phyloP scores from a whole-genome alignment of 2,113 vertebrate species.

The Ammodytes marinus region DNA sequence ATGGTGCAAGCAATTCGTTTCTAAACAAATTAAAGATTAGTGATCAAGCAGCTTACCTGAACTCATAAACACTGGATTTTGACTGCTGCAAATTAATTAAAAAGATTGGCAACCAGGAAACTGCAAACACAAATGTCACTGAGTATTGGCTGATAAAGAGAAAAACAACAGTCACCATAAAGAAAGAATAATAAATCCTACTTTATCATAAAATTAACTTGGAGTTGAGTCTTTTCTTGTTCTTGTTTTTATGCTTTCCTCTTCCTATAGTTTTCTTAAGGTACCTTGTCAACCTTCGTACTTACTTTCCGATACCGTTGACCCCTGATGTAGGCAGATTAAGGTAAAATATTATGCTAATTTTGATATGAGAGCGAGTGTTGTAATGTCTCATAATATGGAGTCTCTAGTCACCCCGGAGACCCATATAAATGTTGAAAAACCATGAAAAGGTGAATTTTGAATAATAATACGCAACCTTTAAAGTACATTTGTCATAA shows the following conservation, averaged over 20 bases:
- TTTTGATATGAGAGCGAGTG: too few species aligned
- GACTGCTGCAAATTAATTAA: not conserved
- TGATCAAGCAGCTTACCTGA: not conserved
- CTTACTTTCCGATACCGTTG: not conserved
- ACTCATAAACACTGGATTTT: not conserved
- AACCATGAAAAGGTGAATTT: too few species aligned
- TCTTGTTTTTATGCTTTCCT: not conserved
- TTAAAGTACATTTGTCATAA: too few species aligned
- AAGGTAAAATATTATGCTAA: too few species aligned
- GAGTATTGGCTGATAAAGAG: not conserved
- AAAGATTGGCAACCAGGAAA: not conserved
- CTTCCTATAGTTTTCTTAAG: not conserved
- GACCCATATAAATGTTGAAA: too few species aligned
- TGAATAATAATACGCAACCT: too few species aligned
- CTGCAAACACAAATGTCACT: not conserved
- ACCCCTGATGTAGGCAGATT: too few species aligned
- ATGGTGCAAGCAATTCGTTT: not conserved
- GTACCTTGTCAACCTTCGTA: not conserved
- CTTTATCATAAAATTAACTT: not conserved
- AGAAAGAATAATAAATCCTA: constrained; percentile 24
- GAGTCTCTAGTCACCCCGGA: too few species aligned
- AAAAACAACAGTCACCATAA: not conserved
- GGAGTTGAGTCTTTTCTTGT: not conserved
- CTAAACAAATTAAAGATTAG: not conserved
- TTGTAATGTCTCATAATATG: too few species aligned